Evolutionary conservation across 2,888 invertebrate genomes (phyloP), one percentile per base, ranked within the genome.

Genomic region (Drosophila acutilabella): DNA sequence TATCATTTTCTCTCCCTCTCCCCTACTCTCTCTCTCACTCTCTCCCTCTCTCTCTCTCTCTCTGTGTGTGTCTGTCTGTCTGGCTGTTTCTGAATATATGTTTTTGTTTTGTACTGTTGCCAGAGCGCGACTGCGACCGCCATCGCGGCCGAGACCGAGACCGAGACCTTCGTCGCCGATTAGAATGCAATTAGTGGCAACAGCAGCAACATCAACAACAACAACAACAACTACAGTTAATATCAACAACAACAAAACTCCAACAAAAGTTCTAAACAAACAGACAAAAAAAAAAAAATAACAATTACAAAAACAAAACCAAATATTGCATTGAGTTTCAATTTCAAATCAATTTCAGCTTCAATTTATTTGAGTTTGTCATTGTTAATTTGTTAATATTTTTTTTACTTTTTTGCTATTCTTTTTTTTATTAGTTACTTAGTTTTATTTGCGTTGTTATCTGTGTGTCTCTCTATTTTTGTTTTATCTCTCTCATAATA

Each of bases 171-270:
- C 82, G 64, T 66, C 44, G 68, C 51, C 81, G 88, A 82, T 86
- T 88, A 85, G 88, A 86, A 88, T 88, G 85, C 88, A 86, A 88
- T 88, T 85, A 84, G 77, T 76, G 73, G 76, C 80, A 78, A 77
- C 68, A 65, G 50, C 67, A 73, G 41, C 71, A 70, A 47, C 72
- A 65, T 20, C 64, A 71, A 58, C 64, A 64, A 33, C 54, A 69
- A 42, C 58, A 69, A 41, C 56, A 36, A 3, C 42, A 51, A 50
- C 44, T 33, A 23, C 45, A 42, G 30, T 20, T 57, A 53, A 60
- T 52, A 58, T 41, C 47, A 52, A 56, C 47, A 52, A 51, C 47
- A 59, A 66, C 44, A 50, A 71, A 73, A 76, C 71, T 81, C 20
- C 64, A 70, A 38, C 64, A 73, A 47, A 30, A 80, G 66, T 68